Evolutionary conservation across 2,797 vertebrate genomes (phyloP).

Genomic region (Miichthys miiuy): DNA sequence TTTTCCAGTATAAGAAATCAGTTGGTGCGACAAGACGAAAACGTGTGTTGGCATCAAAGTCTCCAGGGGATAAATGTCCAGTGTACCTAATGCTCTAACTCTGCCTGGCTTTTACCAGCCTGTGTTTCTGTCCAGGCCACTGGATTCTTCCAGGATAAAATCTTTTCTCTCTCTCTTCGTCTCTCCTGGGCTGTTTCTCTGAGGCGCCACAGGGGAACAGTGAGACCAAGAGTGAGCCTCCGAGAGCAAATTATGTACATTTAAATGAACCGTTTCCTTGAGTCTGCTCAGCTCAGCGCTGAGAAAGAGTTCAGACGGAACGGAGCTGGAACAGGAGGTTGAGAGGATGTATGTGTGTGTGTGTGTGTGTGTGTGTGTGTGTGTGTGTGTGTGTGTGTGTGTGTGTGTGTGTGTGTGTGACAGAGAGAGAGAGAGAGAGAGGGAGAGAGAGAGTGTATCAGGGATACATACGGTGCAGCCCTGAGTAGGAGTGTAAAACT

Average conservation of each 20-base stretch:
- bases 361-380: constrained; percentile 49
- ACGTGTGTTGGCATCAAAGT: constrained; percentile 65
- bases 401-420: constrained; percentile 25
- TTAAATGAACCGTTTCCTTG: constrained; percentile 86
- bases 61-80: constrained; percentile 70
- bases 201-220: constrained; percentile 76
- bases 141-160: constrained; percentile 76
- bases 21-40: constrained; percentile 55
- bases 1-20: constrained; percentile 35
- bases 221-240: constrained; percentile 78
- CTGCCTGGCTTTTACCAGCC: constrained; percentile 64
- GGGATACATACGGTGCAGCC: constrained; percentile 68
- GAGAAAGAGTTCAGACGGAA: constrained; percentile 82
- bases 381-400: constrained; percentile 47
- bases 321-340: constrained; percentile 73
- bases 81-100: constrained; percentile 74
- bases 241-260: constrained; percentile 86
- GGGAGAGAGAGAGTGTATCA: constrained; percentile 33
- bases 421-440: constrained; percentile 40
- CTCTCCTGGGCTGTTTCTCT: constrained; percentile 72
- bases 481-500: constrained; percentile 84
- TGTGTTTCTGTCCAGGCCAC: constrained; percentile 73
- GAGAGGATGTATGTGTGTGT: constrained; percentile 56
- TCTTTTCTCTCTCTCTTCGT: constrained; percentile 57
- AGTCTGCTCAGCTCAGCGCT: constrained; percentile 82